Evolutionary conservation across 1,140 invertebrate genomes (phyloP).

Genomic region (Ips typographus): DNA sequence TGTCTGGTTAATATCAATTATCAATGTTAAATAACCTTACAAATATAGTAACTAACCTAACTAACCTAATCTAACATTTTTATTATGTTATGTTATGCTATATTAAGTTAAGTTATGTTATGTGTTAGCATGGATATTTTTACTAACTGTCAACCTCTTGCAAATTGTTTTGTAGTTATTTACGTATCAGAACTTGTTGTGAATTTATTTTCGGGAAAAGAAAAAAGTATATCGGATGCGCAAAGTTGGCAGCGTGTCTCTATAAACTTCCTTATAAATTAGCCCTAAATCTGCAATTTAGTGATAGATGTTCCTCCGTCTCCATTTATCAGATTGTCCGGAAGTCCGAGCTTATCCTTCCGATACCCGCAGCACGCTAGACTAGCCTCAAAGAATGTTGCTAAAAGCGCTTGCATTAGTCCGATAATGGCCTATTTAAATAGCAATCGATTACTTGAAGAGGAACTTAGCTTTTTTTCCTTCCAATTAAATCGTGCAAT

Average conservation of each 20-base stretch:
- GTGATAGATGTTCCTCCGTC: constrained; percentile 21
- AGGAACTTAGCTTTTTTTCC: not conserved
- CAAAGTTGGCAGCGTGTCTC: not conserved
- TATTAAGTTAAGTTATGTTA: too few species aligned
- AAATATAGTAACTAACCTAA: too few species aligned
- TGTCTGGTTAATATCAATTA: too few species aligned
- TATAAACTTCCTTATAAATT: constrained; percentile 14
- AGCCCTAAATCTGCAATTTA: constrained; percentile 19
- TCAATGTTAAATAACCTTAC: too few species aligned
- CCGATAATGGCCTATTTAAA: constrained; percentile 19
- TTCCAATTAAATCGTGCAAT: too few species aligned
- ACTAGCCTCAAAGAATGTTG: constrained; percentile 24
- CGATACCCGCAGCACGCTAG: constrained; percentile 20
- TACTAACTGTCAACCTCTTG: not conserved
- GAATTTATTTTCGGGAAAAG: not conserved
- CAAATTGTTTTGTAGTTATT: not conserved
- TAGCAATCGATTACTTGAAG: constrained; percentile 14
- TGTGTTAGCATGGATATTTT: not conserved
- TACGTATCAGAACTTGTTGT: not conserved
- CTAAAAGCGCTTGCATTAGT: constrained; percentile 24
- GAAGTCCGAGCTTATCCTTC: constrained; percentile 27
- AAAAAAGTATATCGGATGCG: not conserved
- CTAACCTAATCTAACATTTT: too few species aligned
- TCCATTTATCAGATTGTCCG: constrained; percentile 25
- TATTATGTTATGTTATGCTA: too few species aligned